Base-by-base conservation (phyloP, 2,797 vertebrate genomes). In the Mycteria americana region DNA sequence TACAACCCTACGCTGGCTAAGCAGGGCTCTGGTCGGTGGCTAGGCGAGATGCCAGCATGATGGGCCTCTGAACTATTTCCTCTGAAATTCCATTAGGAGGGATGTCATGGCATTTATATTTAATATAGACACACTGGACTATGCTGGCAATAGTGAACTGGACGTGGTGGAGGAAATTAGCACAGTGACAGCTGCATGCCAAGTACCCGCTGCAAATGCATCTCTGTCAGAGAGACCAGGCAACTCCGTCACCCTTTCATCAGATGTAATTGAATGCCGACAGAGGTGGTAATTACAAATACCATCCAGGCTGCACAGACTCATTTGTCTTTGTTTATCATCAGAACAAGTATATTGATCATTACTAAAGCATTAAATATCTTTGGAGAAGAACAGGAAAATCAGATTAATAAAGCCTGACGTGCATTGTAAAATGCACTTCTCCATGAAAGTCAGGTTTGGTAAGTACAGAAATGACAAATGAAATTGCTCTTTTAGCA, bases 291-390 rank as follows among this genome's bases (percentile, higher is more conserved):
- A 96, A 98, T 97, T 97, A 91, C 97, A 93, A 88, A 96, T n/a
- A 96, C 87, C 72, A 88, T 92, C 95, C 92, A 39, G 87, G 90
- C 96, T 94, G 91, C 92, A 96, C 96, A 72, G 96, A 8, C 97
- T 96, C 97, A 92, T 98, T 97, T 97, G 97, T 98, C 97, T 97
- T 97, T 97, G 97, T 98, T 98, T 98, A 96, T 97, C 94, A 94
- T 96, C 93, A 67, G 95, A 91, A 59, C 35, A 68, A 85, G 91
- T 78, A 54, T 97, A 98, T 97, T 96, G 97, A 97, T 98, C 96
- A 81, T 90, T 86, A 72, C 92, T 62, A 95, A 88, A 72, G 76
- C 83, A 93, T 92, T 88, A 91, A 91, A 80, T 93, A 75, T 93
- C 93, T 92, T 93, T 23, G 72, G 77, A 87, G 81, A 78, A 80